Conservation (phyloP, 2,113 vertebrate genomes). For the Oreochromis spilurus region DNA sequence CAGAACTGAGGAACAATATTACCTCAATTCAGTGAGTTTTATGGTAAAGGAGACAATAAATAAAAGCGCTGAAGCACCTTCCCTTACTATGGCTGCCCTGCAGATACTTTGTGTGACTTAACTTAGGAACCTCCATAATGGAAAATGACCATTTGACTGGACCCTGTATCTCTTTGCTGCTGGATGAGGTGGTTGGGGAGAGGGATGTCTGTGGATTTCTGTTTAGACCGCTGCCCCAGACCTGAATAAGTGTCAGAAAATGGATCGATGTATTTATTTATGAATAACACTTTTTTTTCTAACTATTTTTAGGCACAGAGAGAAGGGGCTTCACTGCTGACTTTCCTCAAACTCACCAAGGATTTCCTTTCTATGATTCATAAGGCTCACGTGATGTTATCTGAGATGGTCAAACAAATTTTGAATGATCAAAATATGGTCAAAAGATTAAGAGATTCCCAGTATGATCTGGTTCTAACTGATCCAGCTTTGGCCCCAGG, state of each 20-base stretch:
- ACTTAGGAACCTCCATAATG: not conserved
- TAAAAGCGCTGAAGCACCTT: not conserved
- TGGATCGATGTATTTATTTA: not conserved
- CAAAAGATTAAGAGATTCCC: not conserved
- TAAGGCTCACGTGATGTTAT: not conserved
- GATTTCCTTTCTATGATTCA: not conserved
- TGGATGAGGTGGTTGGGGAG: not conserved
- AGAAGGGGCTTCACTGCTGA: not conserved
- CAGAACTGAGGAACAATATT: not conserved
- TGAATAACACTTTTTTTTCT: not conserved
- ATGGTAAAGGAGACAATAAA: not conserved
- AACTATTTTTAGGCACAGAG: conserved; percentile 26
- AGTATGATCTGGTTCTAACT: not conserved
- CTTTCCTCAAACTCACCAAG: not conserved
- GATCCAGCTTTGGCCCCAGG: fast-evolving
- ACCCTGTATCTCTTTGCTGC: not conserved
- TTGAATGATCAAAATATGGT: not conserved
- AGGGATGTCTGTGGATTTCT: not conserved
- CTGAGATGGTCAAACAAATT: not conserved
- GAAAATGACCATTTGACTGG: not conserved
- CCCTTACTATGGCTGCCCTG: not conserved
- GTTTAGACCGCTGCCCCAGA: not conserved
- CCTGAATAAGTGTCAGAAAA: not conserved
- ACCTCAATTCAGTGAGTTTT: not conserved
- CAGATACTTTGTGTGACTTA: not conserved